Percentiles rank a stretch among this genome's conserved stretches.
Conservation (phyloP, 2,888 invertebrate genomes). For the Conops quadrifasciatus region DNA sequence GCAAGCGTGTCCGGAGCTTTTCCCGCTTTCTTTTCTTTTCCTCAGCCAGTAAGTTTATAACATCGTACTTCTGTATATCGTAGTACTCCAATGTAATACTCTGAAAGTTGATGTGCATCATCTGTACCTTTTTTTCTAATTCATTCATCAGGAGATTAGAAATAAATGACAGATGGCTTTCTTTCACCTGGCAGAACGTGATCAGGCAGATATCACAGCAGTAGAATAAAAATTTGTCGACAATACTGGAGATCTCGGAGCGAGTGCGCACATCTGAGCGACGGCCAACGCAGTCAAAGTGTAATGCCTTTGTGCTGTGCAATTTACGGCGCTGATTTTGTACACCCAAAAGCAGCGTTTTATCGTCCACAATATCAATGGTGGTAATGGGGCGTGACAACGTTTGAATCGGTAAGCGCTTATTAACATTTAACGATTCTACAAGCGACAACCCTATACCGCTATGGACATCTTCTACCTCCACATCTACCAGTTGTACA, state of each 20-base stretch:
- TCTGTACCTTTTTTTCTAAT: constrained; percentile 48
- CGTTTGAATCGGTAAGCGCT: not conserved
- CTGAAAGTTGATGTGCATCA: constrained; percentile 41
- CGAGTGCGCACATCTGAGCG: constrained; percentile 47
- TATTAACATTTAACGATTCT: not conserved
- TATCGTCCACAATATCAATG: constrained; percentile 45
- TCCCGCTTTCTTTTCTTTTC: constrained; percentile 14
- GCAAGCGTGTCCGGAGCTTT: constrained; percentile 22
- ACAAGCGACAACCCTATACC: no score
- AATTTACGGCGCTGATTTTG: constrained; percentile 30
- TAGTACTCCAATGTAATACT: constrained; percentile 50
- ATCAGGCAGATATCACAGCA: constrained; percentile 47
- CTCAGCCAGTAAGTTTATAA: constrained; percentile 48
- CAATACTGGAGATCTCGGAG: constrained; percentile 42
- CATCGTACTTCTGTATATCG: constrained; percentile 55
- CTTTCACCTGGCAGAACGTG: constrained; percentile 44
- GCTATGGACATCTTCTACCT: not conserved
- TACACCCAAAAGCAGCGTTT: constrained; percentile 43
- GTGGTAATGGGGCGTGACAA: constrained; percentile 26
- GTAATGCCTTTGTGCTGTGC: constrained; percentile 36
- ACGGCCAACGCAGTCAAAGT: constrained; percentile 54
- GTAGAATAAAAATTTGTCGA: constrained; percentile 46
- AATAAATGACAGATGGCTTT: constrained; percentile 46
- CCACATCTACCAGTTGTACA: constrained; percentile 40
- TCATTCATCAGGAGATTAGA: constrained; percentile 50